phyloP scores from a whole-genome alignment of 2,797 vertebrate species.

The Euthynnus affinis region DNA sequence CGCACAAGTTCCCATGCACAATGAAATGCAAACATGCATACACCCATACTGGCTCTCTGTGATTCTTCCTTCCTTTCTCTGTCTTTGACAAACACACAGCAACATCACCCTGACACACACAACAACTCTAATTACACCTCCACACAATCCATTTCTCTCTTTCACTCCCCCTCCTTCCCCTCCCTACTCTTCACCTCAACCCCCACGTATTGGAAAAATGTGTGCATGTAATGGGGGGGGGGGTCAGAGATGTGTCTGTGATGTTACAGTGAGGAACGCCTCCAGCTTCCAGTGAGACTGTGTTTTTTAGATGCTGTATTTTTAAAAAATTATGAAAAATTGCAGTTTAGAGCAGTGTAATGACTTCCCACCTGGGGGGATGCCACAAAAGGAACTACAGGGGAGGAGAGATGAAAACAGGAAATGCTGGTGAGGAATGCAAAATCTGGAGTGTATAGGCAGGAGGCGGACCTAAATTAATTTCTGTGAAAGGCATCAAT shows the following conservation, averaged over 20 bases:
- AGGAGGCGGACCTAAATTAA: slow-evolving; percentile 32
- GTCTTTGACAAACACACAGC: slow-evolving; percentile 30
- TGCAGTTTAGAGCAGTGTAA: slow-evolving; percentile 54
- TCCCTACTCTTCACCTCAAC: slow-evolving; percentile 26
- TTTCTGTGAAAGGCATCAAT: slow-evolving; percentile 22
- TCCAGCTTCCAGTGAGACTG: slow-evolving; percentile 36
- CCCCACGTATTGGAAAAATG: slow-evolving; percentile 25
- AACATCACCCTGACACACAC: slow-evolving; percentile 24
- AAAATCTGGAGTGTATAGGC: slow-evolving; percentile 14
- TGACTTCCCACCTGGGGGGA: slow-evolving; percentile 52
- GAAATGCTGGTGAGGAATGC: slow-evolving; percentile 20
- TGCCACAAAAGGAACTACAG: slow-evolving; percentile 40
- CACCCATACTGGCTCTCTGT: neutral
- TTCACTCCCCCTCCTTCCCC: slow-evolving; percentile 10
- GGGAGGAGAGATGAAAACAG: neutral
- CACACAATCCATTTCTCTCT: slow-evolving; percentile 45
- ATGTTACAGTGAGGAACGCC: slow-evolving; percentile 32
- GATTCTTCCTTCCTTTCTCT: slow-evolving; percentile 2
- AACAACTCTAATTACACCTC: slow-evolving; percentile 64
- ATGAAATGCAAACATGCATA: slow-evolving; percentile 20
- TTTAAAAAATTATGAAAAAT: slow-evolving; percentile 57
- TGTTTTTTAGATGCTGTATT: slow-evolving; percentile 53
- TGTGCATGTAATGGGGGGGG: slow-evolving; percentile 2
- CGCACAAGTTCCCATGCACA: slow-evolving; percentile 13
- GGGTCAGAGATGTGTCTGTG: slow-evolving; percentile 53